phyloP scores from a whole-genome alignment of 2,113 vertebrate species.

The Xiphias gladius region DNA sequence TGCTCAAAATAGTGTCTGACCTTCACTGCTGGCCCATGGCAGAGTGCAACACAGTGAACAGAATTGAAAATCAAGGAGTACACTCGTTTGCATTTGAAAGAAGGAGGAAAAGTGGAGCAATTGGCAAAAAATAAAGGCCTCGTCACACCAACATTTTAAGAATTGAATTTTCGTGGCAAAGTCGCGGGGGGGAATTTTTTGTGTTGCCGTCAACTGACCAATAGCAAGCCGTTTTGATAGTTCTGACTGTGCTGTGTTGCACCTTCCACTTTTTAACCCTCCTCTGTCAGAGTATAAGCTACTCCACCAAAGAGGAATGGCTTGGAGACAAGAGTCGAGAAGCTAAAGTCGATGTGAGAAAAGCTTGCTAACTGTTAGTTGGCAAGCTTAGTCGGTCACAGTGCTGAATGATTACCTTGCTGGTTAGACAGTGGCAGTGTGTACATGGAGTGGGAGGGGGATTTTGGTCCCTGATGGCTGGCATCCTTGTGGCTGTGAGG shows the following conservation, averaged over 20 bases:
- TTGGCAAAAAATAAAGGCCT: background rate
- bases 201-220: background rate
- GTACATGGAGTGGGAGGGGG: constrained; percentile 82
- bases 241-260: background rate
- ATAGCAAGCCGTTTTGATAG: background rate
- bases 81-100: constrained; percentile 1
- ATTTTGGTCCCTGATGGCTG: constrained; percentile 49
- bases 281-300: background rate
- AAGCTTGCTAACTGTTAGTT: background rate
- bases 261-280: background rate
- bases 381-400: background rate
- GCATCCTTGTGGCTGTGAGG: constrained; percentile 54
- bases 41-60: constrained; percentile 33
- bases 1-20: constrained; percentile 65
- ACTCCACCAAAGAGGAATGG: too few species aligned
- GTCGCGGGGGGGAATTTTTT: background rate
- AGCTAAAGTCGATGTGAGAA: background rate
- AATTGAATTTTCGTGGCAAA: background rate
- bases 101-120: background rate
- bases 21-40: constrained; percentile 41
- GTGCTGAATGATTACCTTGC: constrained; percentile 69
- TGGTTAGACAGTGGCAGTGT: constrained; percentile 87
- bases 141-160: background rate
- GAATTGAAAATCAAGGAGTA: constrained; percentile 34
- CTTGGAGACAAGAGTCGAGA: background rate